Percentiles rank a stretch among this genome's conserved stretches.
phyloP scores from a whole-genome alignment of 2,113 vertebrate species.

The Rynchops niger region DNA sequence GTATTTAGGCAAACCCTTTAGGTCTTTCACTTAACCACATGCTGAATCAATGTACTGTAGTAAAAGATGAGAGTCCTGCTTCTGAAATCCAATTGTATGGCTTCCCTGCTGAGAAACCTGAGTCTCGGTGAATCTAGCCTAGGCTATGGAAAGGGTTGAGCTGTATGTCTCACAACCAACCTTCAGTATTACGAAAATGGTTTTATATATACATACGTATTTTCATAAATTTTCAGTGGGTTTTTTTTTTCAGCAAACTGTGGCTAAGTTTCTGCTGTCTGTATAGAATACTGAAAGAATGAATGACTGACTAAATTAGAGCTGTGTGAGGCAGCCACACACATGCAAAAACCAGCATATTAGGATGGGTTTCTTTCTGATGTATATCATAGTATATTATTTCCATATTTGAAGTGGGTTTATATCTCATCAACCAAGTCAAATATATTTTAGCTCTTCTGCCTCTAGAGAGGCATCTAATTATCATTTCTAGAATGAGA shows the following conservation, averaged over 20 bases:
- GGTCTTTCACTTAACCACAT: background rate
- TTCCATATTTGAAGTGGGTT: background rate
- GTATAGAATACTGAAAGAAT: background rate
- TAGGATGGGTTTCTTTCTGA: fast-evolving
- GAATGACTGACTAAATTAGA: background rate
- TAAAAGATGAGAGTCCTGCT: background rate
- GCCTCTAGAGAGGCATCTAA: background rate
- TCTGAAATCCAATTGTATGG: background rate
- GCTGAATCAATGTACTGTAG: background rate
- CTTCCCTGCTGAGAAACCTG: background rate
- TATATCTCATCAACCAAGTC: background rate
- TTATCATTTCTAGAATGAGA: background rate
- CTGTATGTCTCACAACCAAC: background rate
- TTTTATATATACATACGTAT: background rate
- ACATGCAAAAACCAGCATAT: background rate
- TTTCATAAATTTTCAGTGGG: background rate
- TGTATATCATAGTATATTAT: background rate
- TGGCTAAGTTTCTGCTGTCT: background rate
- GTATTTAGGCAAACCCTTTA: background rate
- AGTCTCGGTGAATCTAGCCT: background rate
- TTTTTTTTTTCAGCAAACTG: background rate
- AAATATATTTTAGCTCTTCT: background rate
- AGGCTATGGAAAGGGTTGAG: background rate
- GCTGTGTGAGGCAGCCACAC: background rate
- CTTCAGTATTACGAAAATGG: background rate